Evolutionary conservation across 2,888 invertebrate species (phyloP).

Genomic region (Ferrisia virgata): DNA sequence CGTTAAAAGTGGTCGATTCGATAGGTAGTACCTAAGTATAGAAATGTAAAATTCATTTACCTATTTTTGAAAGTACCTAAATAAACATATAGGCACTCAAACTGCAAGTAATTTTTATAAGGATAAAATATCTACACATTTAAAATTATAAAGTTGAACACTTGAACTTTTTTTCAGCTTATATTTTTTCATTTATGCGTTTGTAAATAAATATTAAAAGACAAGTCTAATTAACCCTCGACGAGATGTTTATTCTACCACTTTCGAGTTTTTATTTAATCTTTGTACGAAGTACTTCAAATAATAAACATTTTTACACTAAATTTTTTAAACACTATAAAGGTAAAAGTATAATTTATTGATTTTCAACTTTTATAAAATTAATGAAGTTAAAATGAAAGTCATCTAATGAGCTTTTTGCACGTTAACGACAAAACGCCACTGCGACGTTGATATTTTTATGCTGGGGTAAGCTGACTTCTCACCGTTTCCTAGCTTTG

Average conservation of each 20-base stretch:
- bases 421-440: neutral
- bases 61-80: too few species aligned
- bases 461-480: neutral
- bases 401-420: neutral
- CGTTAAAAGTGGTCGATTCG: too few species aligned
- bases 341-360: neutral
- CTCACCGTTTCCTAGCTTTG: neutral
- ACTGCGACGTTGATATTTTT: neutral
- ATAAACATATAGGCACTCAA: too few species aligned
- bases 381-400: neutral
- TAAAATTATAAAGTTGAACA: too few species aligned
- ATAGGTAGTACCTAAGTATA: too few species aligned
- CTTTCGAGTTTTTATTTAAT: neutral
- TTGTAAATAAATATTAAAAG: too few species aligned
- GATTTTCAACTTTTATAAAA: neutral
- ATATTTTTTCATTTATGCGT: too few species aligned
- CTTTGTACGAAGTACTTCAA: neutral
- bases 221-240: neutral
- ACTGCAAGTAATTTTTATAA: too few species aligned
- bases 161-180: too few species aligned
- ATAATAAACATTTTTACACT: neutral
- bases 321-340: too few species aligned
- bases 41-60: too few species aligned
- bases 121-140: too few species aligned
- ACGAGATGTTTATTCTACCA: neutral